phyloP scores from a whole-genome alignment of 2,888 invertebrate species.

The Rhogogaster chlorosoma region DNA sequence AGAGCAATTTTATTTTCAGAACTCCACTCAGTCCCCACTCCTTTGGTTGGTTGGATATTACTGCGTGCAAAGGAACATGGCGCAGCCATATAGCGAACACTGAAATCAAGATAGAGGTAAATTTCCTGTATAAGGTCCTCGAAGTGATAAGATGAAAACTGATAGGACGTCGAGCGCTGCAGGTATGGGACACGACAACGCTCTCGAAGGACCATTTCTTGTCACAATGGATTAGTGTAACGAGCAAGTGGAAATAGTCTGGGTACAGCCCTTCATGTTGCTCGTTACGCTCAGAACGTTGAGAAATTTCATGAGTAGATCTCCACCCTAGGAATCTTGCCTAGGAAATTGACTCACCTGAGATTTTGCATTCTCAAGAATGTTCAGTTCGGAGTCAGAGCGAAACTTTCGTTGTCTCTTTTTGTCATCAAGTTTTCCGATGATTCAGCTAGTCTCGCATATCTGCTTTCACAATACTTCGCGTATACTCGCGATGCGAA shows the following conservation, averaged over 20 bases:
- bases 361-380: not conserved
- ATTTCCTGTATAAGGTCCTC: not conserved
- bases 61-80: not conserved
- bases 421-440: not conserved
- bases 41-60: not conserved
- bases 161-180: constrained; percentile 1
- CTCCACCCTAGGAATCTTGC: not conserved
- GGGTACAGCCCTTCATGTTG: constrained; percentile 1
- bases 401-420: not conserved
- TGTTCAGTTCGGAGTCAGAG: not conserved
- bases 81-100: not conserved
- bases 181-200: not conserved
- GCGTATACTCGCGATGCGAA: not conserved
- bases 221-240: constrained; percentile 28
- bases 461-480: not conserved
- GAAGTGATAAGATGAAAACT: constrained; percentile 26
- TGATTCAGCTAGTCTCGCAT: not conserved
- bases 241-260: constrained; percentile 19
- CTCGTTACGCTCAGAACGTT: not conserved
- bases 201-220: constrained; percentile 37
- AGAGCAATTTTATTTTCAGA: not conserved
- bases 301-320: not conserved
- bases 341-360: not conserved
- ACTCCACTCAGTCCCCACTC: not conserved
- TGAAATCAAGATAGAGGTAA: not conserved